phyloP scores from a whole-genome alignment of 1,140 invertebrate species.

The Nymphalis io region DNA sequence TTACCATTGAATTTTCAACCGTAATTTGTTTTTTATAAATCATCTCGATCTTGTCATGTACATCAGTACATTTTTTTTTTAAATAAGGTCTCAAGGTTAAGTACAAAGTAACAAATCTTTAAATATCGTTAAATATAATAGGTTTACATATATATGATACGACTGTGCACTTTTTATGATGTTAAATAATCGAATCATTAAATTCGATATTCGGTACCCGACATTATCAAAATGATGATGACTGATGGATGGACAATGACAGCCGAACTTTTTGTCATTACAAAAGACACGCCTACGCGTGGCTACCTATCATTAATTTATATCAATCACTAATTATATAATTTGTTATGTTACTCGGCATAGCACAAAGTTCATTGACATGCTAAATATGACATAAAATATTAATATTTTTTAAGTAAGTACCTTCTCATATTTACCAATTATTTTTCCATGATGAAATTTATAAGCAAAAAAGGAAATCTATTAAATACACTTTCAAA shows the following conservation, averaged over 20 bases:
- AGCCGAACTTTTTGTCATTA: slow-evolving; percentile 25
- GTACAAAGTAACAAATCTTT: neutral
- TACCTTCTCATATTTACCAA: no score
- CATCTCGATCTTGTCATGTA: neutral
- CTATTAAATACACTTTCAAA: no score
- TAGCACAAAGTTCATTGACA: slow-evolving; percentile 1
- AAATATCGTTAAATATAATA: neutral
- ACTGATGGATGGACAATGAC: slow-evolving; percentile 29
- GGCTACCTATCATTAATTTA: slow-evolving; percentile 19
- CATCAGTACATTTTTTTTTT: no score
- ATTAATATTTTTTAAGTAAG: no score
- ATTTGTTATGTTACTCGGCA: neutral
- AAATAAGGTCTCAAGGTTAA: neutral
- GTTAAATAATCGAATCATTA: slow-evolving; percentile 8
- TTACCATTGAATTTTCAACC: no score
- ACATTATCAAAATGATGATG: slow-evolving; percentile 14
- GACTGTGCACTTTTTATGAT: neutral
- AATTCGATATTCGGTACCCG: neutral
- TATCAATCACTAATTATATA: slow-evolving; percentile 13
- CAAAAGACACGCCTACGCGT: slow-evolving; percentile 16
- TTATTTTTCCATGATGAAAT: no score
- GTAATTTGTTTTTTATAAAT: no score
- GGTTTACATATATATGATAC: neutral
- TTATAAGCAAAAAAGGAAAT: no score
- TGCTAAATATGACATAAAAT: no score